Evolutionary conservation across 2,888 invertebrate genomes (phyloP).

Genomic region (Silvanus unidentatus): DNA sequence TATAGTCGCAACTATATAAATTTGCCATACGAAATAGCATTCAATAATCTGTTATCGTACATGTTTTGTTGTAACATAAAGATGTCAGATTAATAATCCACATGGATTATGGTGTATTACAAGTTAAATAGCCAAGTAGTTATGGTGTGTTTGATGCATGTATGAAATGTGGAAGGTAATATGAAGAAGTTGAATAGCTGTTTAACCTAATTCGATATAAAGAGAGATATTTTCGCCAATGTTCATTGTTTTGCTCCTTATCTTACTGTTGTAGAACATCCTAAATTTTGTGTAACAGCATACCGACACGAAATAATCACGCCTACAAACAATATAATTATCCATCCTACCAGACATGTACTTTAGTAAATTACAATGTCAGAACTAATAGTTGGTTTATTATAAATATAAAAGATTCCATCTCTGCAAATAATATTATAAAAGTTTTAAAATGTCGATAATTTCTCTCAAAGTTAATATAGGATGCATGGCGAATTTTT

Average conservation of each 20-base stretch:
- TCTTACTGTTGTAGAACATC: too few species aligned
- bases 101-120: conserved; percentile 22
- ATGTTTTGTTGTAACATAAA: conserved; percentile 18
- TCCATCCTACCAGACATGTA: conserved; percentile 18
- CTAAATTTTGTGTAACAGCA: too few species aligned
- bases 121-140: not conserved
- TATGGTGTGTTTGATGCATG: too few species aligned
- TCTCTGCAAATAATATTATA: conserved; percentile 4
- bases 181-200: too few species aligned
- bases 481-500: too few species aligned
- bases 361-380: conserved; percentile 18
- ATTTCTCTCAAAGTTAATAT: conserved; percentile 1
- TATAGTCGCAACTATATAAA: conserved; percentile 10
- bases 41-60: conserved; percentile 16
- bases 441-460: conserved; percentile 5
- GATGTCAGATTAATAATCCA: conserved; percentile 22
- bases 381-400: conserved; percentile 18
- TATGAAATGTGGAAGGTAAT: too few species aligned
- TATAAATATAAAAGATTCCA: conserved; percentile 6
- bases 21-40: conserved; percentile 5
- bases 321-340: conserved; percentile 19
- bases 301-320: conserved; percentile 18
- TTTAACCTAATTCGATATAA: too few species aligned
- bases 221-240: too few species aligned
- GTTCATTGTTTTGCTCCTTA: too few species aligned